Base-by-base conservation (phyloP, 2,888 invertebrate species). In the Andrena minutula region DNA sequence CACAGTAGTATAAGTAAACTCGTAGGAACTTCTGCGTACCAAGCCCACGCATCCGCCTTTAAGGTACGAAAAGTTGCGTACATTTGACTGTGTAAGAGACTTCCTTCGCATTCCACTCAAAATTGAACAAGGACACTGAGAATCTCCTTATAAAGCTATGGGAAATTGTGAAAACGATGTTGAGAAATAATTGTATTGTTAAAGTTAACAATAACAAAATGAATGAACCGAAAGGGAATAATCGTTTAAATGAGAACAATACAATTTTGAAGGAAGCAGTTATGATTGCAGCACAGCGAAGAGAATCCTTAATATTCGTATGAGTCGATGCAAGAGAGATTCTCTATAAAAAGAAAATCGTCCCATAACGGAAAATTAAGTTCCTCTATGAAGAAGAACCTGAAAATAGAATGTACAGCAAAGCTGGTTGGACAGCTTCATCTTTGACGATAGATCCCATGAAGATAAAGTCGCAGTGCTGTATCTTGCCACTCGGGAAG, bases 31-130 rank as follows among this genome's bases (percentile, higher is more conserved):
- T 10, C 10, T 32, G 68, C 77, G 68, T 65, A 70, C 73, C 69
- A 79, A 70, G 58, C 81, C 78, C 78, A 81, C 81, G 65, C 69
- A 47, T 60, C 60, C 23, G 65, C 69, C 65, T 64, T 32, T 58
- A 65, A 28, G 26, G 66, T 53, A 61, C 7, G 23, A 70, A 78
- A 72, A 72, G 28, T n/a, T 47, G 41, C 20, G 10, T 7, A 56
- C 26, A 20, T 64, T 41, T 41, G 10, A n/a, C 8, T 26, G 10
- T 4, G 23, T 4, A 16, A 32, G 6, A 60, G 30, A n/a, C 30
- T 32, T 60, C 30, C 60, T 30, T 30, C n/a, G n/a, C 30, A 65
- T 35, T 23, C 3, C 12, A 26, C 2, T 3, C 63, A 41, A 64
- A 41, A 64, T 47, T 41, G 16, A 60, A 5, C 30, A 28, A 58